These are phyloP conservation scores for Anguilla japonica DNA, from an alignment of 2,113 vertebrate genomes.

Conservation along the genomic window DNA sequence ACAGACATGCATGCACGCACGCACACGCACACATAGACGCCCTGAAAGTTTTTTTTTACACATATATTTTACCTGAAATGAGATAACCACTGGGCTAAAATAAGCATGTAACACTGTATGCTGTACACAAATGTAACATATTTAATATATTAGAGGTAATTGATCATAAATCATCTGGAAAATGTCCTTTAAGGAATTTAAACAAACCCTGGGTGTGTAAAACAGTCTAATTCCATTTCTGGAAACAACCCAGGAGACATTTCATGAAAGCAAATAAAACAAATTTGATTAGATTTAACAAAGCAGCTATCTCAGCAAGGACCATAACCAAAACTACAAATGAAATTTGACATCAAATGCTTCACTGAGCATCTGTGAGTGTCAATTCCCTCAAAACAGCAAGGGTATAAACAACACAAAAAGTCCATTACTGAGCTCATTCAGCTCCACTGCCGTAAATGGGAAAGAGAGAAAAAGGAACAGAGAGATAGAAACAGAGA, in stretches of 20 bases:
- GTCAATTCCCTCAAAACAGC: neutral
- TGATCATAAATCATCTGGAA: neutral
- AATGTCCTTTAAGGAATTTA: neutral
- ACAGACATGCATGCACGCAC: neutral
- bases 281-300: neutral
- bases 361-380: neutral
- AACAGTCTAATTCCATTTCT: neutral
- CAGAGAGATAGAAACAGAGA: neutral
- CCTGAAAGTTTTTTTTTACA: neutral
- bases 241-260: neutral
- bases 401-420: neutral
- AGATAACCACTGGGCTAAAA: neutral
- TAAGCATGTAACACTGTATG: neutral
- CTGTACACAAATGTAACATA: neutral
- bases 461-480: neutral
- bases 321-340: neutral
- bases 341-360: neutral
- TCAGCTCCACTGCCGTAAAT: neutral
- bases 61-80: too few relatives aligned
- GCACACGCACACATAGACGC: neutral
- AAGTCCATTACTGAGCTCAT: neutral
- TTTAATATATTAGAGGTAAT: neutral
- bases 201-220: neutral
- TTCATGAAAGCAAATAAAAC: constrained; percentile 2
- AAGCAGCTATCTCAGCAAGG: neutral